Evolutionary conservation across 2,888 invertebrate genomes (phyloP), one percentile per base, ranked within the genome.

Genomic region (Stenotaenia linearis): DNA sequence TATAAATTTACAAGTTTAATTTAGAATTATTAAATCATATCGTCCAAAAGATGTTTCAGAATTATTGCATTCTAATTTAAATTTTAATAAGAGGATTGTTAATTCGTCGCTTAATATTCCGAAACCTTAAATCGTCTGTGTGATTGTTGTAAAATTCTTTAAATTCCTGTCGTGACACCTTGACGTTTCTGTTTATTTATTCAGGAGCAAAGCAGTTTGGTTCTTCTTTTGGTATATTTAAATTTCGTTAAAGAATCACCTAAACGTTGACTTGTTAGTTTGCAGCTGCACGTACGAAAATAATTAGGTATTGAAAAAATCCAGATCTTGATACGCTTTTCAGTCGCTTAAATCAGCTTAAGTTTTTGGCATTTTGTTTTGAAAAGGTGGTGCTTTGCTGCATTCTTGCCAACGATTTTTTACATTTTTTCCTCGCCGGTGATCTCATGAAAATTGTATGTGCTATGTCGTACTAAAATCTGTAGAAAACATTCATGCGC

Each of bases 381-480:
- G 69, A 1, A 69, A 28, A 69, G 69, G 69, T 69, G 15, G 25
- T 69, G 69, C 69, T 28, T 69, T 12, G 25, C 69, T 28, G 69
- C 69, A 69, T 69, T 69, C 69, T 69, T 69, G 1, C 69, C 69
- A 69, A 69, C 69, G 69, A 69, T 69, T 28, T 69, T 69, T 69
- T 32, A 25, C 28, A 25, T 69, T 69, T 69, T 50, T 18, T 69
- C 3, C 69, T 69, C 4, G 45, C 9, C 9, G 69, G 28, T 28
- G 25, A 69, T 69, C 28, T 69, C 69, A 69, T 69, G 69, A 69
- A 69, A 69, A 69, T 69, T 69, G 69, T 23, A 69, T 69, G 69
- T 69, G 28, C 28, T 12, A 69, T 15, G 10, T 18, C 45, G 12
- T 28, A 25, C 69, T 10, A 69, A 69, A 69, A 28, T 69, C 69